Evolutionary conservation across 1,140 invertebrate genomes (phyloP), one percentile per base, ranked within the genome.

Genomic region (Yoshiicerus persimilis): DNA sequence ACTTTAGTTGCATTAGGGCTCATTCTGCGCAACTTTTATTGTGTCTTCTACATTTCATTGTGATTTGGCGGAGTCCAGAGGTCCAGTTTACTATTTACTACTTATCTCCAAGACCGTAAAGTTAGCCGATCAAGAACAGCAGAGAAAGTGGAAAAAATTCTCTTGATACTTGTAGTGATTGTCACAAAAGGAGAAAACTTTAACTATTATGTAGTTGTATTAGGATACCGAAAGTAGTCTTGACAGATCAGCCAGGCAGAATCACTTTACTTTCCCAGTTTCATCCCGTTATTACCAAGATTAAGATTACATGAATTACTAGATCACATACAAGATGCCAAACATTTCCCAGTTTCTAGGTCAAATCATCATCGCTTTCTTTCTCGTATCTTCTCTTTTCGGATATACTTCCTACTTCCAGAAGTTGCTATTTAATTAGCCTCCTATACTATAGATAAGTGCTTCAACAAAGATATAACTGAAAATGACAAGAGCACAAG

Each of bases 11-110:
- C 47, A 56, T 56, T 56, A 56, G 16, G 11, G 16, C n/a, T 47
- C 41, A 56, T 56, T 56, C 47, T 56, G 47, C 47, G 47, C 23
- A 62, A 13, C 6, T 34, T 85, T 41, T 90, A 86, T 27, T 87
- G 34, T 36, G 86, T 90, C 85, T 66, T 91, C 87, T 89, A 56
- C 47, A 56, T 56, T 56, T 56, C 47, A 56, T 56, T 56, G 47
- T 56, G 47, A 56, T 56, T 56, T 56, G 47, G 47, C 20, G 16
- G 47, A 56, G 47, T 56, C 47, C 47, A 56, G 47, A 56, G 47
- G 47, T 56, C 47, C 47, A 56, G 47, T 56, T 56, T 56, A 56
- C 47, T 56, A 56, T 56, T 56, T 56, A 56, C 47, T 56, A 56
- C 47, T 56, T 56, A 56, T 56, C 47, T 16, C n/a, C n/a, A 56